phyloP scores from a whole-genome alignment of 2,113 vertebrate genomes.

The Potamarius usumacintae region DNA sequence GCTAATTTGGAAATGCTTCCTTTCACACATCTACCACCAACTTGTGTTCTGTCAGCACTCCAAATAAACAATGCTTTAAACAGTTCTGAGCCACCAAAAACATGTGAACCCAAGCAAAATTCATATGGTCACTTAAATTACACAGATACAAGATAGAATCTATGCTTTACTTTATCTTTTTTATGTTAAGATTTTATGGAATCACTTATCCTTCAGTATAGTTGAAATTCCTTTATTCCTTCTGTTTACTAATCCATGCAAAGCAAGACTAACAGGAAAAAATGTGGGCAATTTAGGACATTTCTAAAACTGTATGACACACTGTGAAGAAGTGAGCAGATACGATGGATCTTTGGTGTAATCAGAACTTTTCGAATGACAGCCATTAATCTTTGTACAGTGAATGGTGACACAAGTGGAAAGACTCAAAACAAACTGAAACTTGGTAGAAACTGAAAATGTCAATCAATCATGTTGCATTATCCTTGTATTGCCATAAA shows the following conservation, averaged over 20 bases:
- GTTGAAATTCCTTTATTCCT: no score
- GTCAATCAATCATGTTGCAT: background rate
- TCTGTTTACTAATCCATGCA: background rate
- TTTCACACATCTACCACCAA: slow-evolving; percentile 7
- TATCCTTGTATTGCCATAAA: background rate
- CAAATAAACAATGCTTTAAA: background rate
- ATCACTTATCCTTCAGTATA: background rate
- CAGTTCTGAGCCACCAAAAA: background rate
- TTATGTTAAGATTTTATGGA: background rate
- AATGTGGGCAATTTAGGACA: slow-evolving; percentile 5
- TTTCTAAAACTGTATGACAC: background rate
- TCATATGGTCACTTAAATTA: background rate
- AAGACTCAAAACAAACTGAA: slow-evolving; percentile 5
- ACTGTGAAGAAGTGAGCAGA: slow-evolving; percentile 1
- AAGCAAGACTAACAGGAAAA: background rate
- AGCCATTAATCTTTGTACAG: slow-evolving; percentile 28
- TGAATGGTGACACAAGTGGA: slow-evolving; percentile 17
- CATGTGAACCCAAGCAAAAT: background rate
- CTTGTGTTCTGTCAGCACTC: background rate
- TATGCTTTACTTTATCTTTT: background rate
- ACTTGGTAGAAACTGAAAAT: slow-evolving; percentile 6
- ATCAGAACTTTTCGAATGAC: slow-evolving; percentile 4
- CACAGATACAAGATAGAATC: background rate
- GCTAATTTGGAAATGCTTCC: background rate
- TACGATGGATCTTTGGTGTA: slow-evolving; percentile 27